These are phyloP conservation scores for Gryllus longicercus DNA, from an alignment of 2,888 invertebrate species.

Conservation along the genomic window DNA sequence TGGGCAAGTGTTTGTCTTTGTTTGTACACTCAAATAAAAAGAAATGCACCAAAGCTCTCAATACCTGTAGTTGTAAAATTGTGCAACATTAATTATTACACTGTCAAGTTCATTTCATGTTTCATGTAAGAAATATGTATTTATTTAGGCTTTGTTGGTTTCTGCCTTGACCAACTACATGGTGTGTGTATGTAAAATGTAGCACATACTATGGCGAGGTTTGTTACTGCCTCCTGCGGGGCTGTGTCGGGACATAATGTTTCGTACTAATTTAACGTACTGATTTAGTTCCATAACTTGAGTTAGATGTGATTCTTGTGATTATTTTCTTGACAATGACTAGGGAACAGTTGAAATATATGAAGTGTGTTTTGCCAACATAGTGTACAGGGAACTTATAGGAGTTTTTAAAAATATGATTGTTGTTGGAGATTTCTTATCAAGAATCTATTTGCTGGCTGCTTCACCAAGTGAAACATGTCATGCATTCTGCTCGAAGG, in stretches of 20 bases:
- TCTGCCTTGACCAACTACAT: neutral
- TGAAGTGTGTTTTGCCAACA: constrained; percentile 27
- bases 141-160: neutral
- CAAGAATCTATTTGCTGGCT: constrained; percentile 29
- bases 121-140: neutral
- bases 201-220: neutral
- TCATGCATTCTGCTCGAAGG: constrained; percentile 7
- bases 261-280: constrained; percentile 23
- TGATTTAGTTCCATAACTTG: constrained; percentile 22
- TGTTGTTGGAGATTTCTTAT: constrained; percentile 32
- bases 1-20: constrained; percentile 10
- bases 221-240: constrained; percentile 23
- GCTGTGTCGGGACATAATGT: constrained; percentile 18
- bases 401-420: constrained; percentile 31
- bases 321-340: constrained; percentile 17
- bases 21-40: neutral
- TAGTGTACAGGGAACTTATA: constrained; percentile 30
- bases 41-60: constrained; percentile 17
- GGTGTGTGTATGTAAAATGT: neutral
- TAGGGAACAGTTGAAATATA: constrained; percentile 7
- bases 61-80: neutral
- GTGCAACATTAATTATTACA: neutral
- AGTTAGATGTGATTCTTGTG: neutral
- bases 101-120: neutral
- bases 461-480: constrained; percentile 33